Percentiles rank a stretch among this genome's conserved stretches.
Evolutionary conservation across 2,888 invertebrate genomes (phyloP).

Genomic region (Stramonita haemastoma): DNA sequence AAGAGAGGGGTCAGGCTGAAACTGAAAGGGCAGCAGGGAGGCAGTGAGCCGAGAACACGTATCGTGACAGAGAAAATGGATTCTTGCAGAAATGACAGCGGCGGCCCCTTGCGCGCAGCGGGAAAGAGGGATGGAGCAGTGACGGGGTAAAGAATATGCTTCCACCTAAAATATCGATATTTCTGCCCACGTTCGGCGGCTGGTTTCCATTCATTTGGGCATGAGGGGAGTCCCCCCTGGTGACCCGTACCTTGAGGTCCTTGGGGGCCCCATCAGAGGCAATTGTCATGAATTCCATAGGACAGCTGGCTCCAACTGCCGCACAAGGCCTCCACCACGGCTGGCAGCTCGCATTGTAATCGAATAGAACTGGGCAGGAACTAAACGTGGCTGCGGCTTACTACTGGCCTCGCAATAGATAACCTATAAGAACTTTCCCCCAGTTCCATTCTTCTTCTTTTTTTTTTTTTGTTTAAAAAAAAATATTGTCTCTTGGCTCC

Average conservation of each 20-base stretch:
- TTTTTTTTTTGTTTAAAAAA: neutral
- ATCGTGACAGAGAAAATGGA: slow-evolving; percentile 26
- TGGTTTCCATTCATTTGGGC: slow-evolving; percentile 16
- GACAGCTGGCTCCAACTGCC: slow-evolving; percentile 31
- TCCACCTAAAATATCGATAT: slow-evolving; percentile 30
- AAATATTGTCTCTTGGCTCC: neutral
- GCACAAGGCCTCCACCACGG: neutral
- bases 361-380: slow-evolving; percentile 3
- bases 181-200: neutral
- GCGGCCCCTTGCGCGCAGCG: neutral
- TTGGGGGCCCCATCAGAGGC: slow-evolving; percentile 28
- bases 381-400: no score
- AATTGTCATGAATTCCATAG: slow-evolving; percentile 32
- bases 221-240: neutral
- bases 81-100: slow-evolving; percentile 17
- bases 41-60: neutral
- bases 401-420: neutral
- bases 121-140: neutral
- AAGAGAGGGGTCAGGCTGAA: no score
- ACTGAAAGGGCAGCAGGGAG: no score
- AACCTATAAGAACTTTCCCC: neutral
- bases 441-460: neutral
- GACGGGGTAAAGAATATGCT: slow-evolving; percentile 24
- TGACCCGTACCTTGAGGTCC: slow-evolving; percentile 5
- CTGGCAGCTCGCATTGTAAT: slow-evolving; percentile 38